Percentiles rank a stretch among this genome's conserved stretches.
These are phyloP conservation scores for Buathra laborator DNA, from an alignment of 2,888 invertebrate species.

Conservation along the genomic window DNA sequence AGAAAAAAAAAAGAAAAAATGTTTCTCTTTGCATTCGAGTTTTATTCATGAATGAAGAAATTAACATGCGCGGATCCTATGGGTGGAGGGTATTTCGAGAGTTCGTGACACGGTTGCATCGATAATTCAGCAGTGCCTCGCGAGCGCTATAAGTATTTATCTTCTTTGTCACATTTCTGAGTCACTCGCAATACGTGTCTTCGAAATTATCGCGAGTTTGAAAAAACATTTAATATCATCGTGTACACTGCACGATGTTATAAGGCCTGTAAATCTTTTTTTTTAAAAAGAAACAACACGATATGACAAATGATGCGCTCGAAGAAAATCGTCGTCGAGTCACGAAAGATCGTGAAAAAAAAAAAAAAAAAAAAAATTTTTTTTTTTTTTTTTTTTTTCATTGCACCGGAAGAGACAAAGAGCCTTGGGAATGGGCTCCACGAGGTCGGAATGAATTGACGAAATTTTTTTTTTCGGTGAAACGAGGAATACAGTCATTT, in stretches of 20 bases:
- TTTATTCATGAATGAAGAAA: background rate
- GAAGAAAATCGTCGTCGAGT: background rate
- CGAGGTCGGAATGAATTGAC: conserved; percentile 12
- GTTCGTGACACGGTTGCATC: conserved; percentile 29
- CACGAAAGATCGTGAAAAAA: background rate
- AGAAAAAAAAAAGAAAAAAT: background rate
- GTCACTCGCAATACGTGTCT: too few relatives aligned
- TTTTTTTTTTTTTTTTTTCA: conserved; percentile 37
- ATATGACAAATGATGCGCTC: background rate
- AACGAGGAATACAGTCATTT: conserved; percentile 49
- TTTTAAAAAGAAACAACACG: conserved; percentile 1
- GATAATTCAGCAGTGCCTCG: background rate
- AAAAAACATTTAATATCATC: background rate
- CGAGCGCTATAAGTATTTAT: too few relatives aligned
- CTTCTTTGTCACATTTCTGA: too few relatives aligned
- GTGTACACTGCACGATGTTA: background rate
- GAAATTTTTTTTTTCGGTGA: conserved; percentile 51
- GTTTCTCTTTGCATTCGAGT: background rate
- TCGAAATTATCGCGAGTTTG: too few relatives aligned
- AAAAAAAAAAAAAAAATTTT: conserved; percentile 20
- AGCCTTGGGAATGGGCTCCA: background rate
- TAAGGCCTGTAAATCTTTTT: background rate
- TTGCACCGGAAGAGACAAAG: conserved; percentile 53
- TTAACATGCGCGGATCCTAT: background rate
- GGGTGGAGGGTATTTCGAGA: conserved; percentile 1